phyloP scores from a whole-genome alignment of 2,797 vertebrate genomes.

The Dendrocincla fuliginosa region DNA sequence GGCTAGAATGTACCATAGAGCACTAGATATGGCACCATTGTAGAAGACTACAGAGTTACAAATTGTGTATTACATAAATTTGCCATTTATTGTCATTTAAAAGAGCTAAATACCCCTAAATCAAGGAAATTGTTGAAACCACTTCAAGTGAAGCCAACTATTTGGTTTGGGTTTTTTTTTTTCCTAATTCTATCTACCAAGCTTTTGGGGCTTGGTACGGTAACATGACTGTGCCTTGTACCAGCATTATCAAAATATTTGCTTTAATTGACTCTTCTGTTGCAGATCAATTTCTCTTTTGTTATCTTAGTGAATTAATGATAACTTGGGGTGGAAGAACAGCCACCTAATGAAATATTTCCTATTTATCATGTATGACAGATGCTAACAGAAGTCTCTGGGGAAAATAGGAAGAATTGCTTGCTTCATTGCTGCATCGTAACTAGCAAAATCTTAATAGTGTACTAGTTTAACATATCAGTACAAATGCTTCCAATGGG shows the following conservation, averaged over 20 bases:
- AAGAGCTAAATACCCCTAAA: not conserved
- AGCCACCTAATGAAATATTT: not conserved
- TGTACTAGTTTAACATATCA: not conserved
- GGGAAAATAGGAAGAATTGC: not conserved
- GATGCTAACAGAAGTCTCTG: not conserved
- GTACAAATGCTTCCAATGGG: not conserved
- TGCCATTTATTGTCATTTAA: not conserved
- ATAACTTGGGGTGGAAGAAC: not conserved
- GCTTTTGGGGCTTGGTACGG: not conserved
- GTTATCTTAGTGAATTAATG: not conserved
- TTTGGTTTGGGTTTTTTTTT: not conserved
- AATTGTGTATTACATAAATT: not conserved
- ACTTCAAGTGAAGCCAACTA: not conserved
- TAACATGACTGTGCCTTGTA: not conserved
- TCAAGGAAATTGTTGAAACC: not conserved
- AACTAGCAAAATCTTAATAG: not conserved
- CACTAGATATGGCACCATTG: not conserved
- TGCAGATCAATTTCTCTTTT: not conserved
- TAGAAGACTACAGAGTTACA: not conserved
- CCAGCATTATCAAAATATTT: not conserved
- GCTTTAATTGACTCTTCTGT: not conserved
- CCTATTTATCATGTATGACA: not conserved
- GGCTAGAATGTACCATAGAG: not conserved
- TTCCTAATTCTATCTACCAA: not conserved
- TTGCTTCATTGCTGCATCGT: not conserved